Conservation (phyloP, 2,797 vertebrate species). For the Enteromius thamalakanensis region DNA sequence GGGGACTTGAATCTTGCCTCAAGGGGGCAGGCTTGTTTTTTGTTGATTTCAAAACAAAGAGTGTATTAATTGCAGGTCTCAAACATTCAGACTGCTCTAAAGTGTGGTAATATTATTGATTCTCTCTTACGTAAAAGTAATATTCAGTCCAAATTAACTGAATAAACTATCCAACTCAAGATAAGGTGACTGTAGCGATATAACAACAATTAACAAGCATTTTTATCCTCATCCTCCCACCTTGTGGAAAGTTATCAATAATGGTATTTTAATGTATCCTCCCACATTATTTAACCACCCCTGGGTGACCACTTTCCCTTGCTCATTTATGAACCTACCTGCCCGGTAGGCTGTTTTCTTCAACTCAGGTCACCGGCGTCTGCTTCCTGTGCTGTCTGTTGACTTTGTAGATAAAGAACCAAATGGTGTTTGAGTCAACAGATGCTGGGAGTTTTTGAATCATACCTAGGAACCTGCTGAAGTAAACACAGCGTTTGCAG, state of each 20-base stretch:
- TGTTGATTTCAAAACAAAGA: background rate
- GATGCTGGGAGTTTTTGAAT: conserved; percentile 1
- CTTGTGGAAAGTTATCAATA: background rate
- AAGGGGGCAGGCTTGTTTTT: conserved; percentile 33
- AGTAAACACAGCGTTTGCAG: background rate
- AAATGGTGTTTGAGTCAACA: conserved; percentile 27
- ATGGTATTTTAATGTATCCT: background rate
- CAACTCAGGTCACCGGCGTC: conserved; percentile 1
- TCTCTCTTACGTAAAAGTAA: background rate
- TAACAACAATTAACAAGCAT: background rate
- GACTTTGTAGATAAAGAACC: conserved; percentile 34
- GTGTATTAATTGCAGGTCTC: background rate
- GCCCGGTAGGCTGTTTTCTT: background rate
- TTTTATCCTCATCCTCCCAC: background rate
- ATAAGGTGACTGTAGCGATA: background rate
- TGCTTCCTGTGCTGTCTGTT: conserved; percentile 26
- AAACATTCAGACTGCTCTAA: background rate
- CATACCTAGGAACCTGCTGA: conserved; percentile 1
- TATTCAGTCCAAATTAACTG: background rate
- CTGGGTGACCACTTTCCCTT: background rate
- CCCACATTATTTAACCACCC: background rate
- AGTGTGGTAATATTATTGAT: background rate
- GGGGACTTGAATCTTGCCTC: background rate
- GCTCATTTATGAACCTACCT: conserved; percentile 11
- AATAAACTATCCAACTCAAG: background rate